Conservation (phyloP, 2,113 vertebrate species). For the Caretta caretta region DNA sequence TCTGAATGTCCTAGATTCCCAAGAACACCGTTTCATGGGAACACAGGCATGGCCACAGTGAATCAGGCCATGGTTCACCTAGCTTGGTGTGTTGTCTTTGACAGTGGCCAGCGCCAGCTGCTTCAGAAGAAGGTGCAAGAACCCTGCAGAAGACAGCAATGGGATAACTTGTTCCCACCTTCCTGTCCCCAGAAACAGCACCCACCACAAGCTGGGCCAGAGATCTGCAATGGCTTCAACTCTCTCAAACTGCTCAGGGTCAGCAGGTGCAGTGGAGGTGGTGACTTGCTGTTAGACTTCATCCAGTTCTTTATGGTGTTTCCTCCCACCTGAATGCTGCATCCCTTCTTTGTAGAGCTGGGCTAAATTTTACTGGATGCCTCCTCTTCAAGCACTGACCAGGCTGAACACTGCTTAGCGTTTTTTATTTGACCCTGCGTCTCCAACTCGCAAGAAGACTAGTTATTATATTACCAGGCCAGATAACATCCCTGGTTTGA, state of each 20-base stretch:
- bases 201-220: rapidly evolving
- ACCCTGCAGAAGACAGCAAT: not conserved
- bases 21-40: not conserved
- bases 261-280: rapidly evolving
- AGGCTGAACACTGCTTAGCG: not conserved
- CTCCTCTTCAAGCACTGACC: not conserved
- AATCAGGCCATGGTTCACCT: not conserved
- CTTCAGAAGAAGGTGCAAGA: not conserved
- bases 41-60: not conserved
- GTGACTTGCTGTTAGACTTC: not conserved
- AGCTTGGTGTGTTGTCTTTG: not conserved
- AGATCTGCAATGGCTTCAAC: not conserved
- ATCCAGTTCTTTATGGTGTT: rapidly evolving
- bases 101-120: not conserved
- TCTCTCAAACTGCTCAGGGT: not conserved
- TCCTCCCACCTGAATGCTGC: not conserved
- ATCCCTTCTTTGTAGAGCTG: not conserved
- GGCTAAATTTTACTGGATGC: not conserved
- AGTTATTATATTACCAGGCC: not conserved
- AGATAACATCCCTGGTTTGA: not conserved
- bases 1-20: rapidly evolving
- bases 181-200: rapidly evolving
- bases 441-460: not conserved
- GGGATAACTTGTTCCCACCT: not conserved
- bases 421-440: not conserved